Conservation (phyloP, 2,888 invertebrate species). For the Euspilapteryx auroguttella region DNA sequence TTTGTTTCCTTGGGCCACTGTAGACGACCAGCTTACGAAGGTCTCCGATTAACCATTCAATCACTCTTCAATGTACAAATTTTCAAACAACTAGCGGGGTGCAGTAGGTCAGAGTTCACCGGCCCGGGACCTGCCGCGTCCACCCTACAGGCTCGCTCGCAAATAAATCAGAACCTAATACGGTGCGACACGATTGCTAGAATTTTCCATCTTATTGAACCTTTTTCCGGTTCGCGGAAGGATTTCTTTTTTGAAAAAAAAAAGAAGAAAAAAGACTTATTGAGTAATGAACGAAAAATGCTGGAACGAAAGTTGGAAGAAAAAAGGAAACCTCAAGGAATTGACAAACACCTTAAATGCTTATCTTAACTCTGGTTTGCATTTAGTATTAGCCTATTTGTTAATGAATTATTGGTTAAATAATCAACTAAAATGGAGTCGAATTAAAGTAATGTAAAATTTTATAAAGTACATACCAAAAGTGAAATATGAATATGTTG, state of each 20-base stretch:
- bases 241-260: slow-evolving; percentile 1
- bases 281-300: too few species aligned
- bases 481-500: too few species aligned
- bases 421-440: neutral
- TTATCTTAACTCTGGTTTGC: too few species aligned
- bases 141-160: slow-evolving; percentile 32
- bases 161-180: slow-evolving; percentile 56
- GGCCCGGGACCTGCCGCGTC: slow-evolving; percentile 25
- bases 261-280: too few species aligned
- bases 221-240: slow-evolving; percentile 16
- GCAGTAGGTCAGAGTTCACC: slow-evolving; percentile 19
- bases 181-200: slow-evolving; percentile 41
- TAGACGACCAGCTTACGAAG: slow-evolving; percentile 23
- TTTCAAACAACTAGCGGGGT: slow-evolving; percentile 10
- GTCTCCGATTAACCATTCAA: slow-evolving; percentile 21
- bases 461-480: too few species aligned
- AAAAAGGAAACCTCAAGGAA: too few species aligned
- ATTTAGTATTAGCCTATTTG: too few species aligned
- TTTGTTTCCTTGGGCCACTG: slow-evolving; percentile 42
- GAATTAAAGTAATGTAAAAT: too few species aligned
- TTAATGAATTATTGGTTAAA: too few species aligned
- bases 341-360: too few species aligned
- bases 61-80: slow-evolving; percentile 9
- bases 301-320: too few species aligned
- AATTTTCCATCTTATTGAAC: slow-evolving; percentile 47